These are phyloP conservation scores for human DNA, from an alignment of 2,113 vertebrate species.

Conservation along the genomic window DNA sequence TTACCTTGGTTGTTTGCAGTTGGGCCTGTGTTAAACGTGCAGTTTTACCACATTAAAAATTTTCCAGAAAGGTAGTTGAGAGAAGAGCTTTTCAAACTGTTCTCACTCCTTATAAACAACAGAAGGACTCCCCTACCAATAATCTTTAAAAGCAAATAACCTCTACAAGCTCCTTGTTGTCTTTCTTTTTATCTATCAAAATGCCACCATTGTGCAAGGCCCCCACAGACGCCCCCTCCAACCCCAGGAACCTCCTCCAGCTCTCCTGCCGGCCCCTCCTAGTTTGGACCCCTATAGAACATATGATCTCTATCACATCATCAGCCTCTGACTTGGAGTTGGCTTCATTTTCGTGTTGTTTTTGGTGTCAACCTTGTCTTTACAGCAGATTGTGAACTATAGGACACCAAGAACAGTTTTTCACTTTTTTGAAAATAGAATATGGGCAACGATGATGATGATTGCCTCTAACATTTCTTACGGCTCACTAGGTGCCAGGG, in stretches of 20 bases:
- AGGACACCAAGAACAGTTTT: background rate
- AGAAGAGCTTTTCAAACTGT: constrained; percentile 6
- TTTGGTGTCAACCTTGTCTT: constrained; percentile 29
- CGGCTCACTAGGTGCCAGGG: background rate
- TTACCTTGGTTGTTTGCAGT: constrained; percentile 63
- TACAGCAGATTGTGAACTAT: background rate
- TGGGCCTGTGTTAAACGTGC: constrained; percentile 19
- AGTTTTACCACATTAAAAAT: constrained; percentile 44
- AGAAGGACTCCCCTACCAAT: background rate
- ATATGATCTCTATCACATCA: background rate
- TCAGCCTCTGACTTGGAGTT: background rate
- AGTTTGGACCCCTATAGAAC: background rate
- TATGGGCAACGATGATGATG: background rate
- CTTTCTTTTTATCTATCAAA: background rate
- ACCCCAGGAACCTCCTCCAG: background rate
- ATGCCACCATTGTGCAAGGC: background rate
- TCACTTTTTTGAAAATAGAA: background rate
- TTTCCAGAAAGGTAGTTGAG: constrained; percentile 34
- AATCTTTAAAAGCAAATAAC: background rate
- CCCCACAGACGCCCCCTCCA: accelerated
- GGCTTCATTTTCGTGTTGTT: background rate
- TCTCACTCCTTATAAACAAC: background rate
- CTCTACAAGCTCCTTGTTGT: background rate
- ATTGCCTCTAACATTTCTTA: background rate
- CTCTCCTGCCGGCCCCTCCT: background rate